Evolutionary conservation across 2,888 invertebrate species (phyloP).

Genomic region (Monochamus alternatus): DNA sequence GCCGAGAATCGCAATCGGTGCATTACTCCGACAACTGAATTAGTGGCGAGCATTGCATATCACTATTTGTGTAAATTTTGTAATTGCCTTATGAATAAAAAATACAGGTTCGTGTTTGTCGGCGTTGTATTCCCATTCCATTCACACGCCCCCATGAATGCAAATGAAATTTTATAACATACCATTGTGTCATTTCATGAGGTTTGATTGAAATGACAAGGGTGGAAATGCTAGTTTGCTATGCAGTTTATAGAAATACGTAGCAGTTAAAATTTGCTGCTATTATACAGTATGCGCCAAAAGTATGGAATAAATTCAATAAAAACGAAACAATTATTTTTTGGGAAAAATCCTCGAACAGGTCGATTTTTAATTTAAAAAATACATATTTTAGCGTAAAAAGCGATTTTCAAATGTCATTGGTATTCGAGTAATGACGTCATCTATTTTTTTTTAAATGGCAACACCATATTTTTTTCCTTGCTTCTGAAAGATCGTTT

Average conservation of each 20-base stretch:
- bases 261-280: too few species aligned
- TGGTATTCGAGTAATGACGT: too few species aligned
- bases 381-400: too few species aligned
- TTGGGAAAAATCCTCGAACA: too few species aligned
- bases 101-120: neutral
- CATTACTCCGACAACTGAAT: neutral
- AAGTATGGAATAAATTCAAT: too few species aligned
- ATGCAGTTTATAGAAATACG: neutral
- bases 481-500: too few species aligned
- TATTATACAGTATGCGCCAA: too few species aligned
- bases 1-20: neutral
- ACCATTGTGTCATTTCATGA: constrained; percentile 6
- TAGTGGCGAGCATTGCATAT: neutral
- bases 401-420: too few species aligned
- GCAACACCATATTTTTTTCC: too few species aligned
- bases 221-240: neutral
- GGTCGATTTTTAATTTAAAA: too few species aligned
- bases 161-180: constrained; percentile 27
- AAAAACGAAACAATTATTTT: too few species aligned
- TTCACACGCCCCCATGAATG: constrained; percentile 25
- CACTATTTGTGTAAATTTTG: constrained; percentile 14
- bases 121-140: constrained; percentile 23
- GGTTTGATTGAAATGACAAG: constrained; percentile 22
- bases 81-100: constrained; percentile 26
- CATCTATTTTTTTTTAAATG: too few species aligned